phyloP scores from a whole-genome alignment of 2,888 invertebrate species.

The Andrena fulva region DNA sequence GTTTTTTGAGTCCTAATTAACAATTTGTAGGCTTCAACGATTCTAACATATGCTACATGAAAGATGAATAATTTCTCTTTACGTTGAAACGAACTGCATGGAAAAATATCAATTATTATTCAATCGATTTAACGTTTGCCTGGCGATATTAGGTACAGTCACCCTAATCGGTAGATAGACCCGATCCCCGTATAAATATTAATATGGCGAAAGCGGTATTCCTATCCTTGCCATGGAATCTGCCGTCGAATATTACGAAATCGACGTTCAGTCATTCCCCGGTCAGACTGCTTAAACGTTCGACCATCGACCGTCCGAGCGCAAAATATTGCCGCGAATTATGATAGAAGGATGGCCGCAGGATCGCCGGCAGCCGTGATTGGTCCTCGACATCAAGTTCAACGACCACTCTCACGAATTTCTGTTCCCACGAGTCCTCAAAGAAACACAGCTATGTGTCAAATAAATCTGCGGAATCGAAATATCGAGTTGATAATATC shows the following conservation, averaged over 20 bases:
- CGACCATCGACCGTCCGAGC: constrained; percentile 36
- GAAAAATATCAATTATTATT: too few relatives aligned
- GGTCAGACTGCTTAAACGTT: constrained; percentile 1
- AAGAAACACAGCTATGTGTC: background rate
- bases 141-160: too few relatives aligned
- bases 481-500: background rate
- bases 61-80: too few relatives aligned
- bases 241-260: constrained; percentile 1
- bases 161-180: constrained; percentile 10
- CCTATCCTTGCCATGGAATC: background rate
- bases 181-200: constrained; percentile 21
- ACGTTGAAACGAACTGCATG: too few relatives aligned
- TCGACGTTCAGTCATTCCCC: constrained; percentile 20
- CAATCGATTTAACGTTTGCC: too few relatives aligned
- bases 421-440: background rate
- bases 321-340: constrained; percentile 5
- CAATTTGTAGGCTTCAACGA: too few relatives aligned
- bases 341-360: constrained; percentile 6
- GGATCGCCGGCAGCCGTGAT: background rate
- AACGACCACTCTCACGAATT: background rate
- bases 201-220: constrained; percentile 7
- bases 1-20: too few relatives aligned
- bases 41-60: too few relatives aligned
- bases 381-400: background rate
- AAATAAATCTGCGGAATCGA: background rate